Conservation (phyloP, 2,888 invertebrate species). For the Ctenicera cuprea region DNA sequence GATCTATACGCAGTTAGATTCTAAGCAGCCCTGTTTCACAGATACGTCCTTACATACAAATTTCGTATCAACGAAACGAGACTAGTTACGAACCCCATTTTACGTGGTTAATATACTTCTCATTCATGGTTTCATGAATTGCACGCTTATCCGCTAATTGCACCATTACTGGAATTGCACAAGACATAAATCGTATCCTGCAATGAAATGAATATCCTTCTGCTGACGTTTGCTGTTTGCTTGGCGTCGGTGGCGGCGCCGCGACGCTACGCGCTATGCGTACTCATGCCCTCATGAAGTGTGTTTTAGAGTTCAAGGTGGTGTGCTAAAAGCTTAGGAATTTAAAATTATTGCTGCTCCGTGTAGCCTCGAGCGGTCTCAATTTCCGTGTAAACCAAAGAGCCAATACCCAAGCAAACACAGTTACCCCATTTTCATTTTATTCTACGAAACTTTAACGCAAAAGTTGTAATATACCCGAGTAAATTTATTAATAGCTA, state of each 20-base stretch:
- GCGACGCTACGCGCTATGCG: constrained; percentile 17
- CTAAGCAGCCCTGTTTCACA: not conserved
- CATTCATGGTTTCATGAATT: constrained; percentile 23
- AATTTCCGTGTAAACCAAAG: not conserved
- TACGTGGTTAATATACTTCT: not conserved
- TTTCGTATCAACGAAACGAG: constrained; percentile 15
- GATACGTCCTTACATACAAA: constrained; percentile 18
- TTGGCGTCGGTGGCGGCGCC: constrained; percentile 26
- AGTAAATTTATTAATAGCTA: constrained; percentile 23
- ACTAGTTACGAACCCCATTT: not conserved
- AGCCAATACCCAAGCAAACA: not conserved
- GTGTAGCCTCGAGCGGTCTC: not conserved
- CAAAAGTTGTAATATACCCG: not conserved
- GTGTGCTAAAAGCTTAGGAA: constrained; percentile 12
- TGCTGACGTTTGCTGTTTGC: constrained; percentile 20
- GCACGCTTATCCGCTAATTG: constrained; percentile 4
- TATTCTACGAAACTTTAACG: not conserved
- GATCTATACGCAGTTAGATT: constrained; percentile 19
- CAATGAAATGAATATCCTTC: constrained; percentile 21
- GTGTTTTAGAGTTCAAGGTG: constrained; percentile 18
- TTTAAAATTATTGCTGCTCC: constrained; percentile 4
- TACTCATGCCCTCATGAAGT: constrained; percentile 19
- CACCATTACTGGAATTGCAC: constrained; percentile 18
- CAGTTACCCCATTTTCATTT: not conserved
- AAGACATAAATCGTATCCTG: constrained; percentile 25